Base-by-base conservation (phyloP, 1,140 invertebrate genomes). In the Oedothorax gibbosus region DNA sequence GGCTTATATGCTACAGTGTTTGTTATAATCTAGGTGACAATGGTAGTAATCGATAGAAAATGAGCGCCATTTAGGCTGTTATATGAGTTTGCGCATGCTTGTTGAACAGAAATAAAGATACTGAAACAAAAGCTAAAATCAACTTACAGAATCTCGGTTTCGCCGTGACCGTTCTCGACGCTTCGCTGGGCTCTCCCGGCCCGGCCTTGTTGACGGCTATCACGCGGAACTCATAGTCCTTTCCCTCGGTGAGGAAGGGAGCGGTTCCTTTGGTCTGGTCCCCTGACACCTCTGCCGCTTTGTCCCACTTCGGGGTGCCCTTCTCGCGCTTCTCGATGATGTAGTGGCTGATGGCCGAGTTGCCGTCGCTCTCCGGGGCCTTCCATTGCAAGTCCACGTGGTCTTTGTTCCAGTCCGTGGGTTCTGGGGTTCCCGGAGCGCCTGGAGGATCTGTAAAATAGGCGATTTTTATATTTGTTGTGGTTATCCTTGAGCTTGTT, bases 191-290 rank as follows among this genome's bases (percentile, higher is more conserved):
- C 69, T 87, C 87, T 56, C 87, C 86, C 0, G 94, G 95, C n/a
- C 98, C 98, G 80, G 96, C 97, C 90, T 97, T 98, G 90, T 99
- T 99, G 49, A 98, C 92, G 60, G 98, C 98, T 88, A 96, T 95
- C 4, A 99, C 95, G 72, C 98, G 93, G 93, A 99, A 99, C 90
- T 99, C 97, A 90, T 99, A 99, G 89, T 99, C 97, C 89, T 98
- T 97, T 69, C 98, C 98, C 92, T 99, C 97, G 87, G 98, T 95
- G 9, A 99, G 91, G 82, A 97, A 97, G 86, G 94, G 94, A 7
- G 98, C 93, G 68, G 93, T 93, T 66, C 93, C 96, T 87, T 93
- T 92, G 0, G 95, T 95, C 18, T 92, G 91, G 7, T 94, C 91
- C 21, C 91, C 92, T 84, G 94, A 93, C 0, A 94, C 96, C 91